Evolutionary conservation across 2,888 invertebrate species (phyloP), one percentile per base, ranked within the genome.

Genomic region (Marronus borbonicus): DNA sequence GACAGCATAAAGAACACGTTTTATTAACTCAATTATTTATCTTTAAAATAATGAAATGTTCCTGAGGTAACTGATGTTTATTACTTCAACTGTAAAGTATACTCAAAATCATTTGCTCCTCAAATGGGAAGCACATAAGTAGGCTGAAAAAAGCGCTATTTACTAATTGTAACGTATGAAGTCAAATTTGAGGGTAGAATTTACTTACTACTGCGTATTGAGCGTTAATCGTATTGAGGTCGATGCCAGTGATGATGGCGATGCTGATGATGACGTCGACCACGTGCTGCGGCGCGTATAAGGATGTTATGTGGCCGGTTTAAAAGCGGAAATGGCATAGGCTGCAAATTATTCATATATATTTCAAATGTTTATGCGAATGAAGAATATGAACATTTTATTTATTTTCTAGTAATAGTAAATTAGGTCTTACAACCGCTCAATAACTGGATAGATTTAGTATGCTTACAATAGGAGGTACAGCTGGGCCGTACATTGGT

Each of bases 221-320:
- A 64, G 31, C 17, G 36, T 14, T 64, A 64, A 36, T 64, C 64
- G 4, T 64, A n/a, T 12, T n/a, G 7, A 36, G 17, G 64, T 10
- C 62, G 28, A n/a, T 64, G n/a, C 17, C 64, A 36, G 36, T 14
- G 31, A 14, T 55, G 31, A 28, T 31, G 72, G 28, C 55, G 72
- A 31, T 72, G 72, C 14, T 52, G 72, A n/a, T 5, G 72, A 36
- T 20, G 72, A 58, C 58, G 55, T 20, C 20, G 20, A 10, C 55
- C 20, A 17, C 17, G 17, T n/a, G 55, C 55, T 1, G 55, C n/a
- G 20, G 55, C n/a, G 20, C 55, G 55, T 7, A 20, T 10, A 17
- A 17, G 17, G 1, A 68, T 8, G 44, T 68, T 44, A 8, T 17
- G 39, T n/a, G 17, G 3, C 2, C 55, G 55, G n/a, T 58, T 58